Evolutionary conservation across 1,140 invertebrate genomes (phyloP), one percentile per base, ranked within the genome.

Genomic region (Cydia amplana): DNA sequence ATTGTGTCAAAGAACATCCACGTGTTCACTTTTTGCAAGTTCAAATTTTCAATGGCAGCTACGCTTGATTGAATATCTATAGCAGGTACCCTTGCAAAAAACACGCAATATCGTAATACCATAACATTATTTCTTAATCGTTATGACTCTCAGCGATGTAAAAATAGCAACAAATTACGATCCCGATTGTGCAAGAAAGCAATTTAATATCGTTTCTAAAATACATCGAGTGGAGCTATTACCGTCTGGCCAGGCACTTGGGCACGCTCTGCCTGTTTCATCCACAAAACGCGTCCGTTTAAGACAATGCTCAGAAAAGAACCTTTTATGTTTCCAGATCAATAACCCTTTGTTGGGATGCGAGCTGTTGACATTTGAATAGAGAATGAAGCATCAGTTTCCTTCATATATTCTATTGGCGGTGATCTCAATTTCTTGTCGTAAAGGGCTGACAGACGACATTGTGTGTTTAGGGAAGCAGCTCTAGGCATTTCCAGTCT

Each of bases 321-420:
- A 83, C 76, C 84, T 86, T 85, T 88, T 83, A 83, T 87, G 86
- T 82, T 87, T 85, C 81, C 80, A 83, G 87, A 91, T 87, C 87
- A 87, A 91, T 91, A 88, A 87, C 87, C 88, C 79, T 85, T 85
- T 77, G 81, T 85, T 84, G 74, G 77, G 78, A 83, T 80, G 82
- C 79, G 78, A 85, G 80, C 77, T 80, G 84, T 83, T 89, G 87
- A 87, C 86, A 89, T 81, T 67, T 80, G 81, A 83, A 82, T 80
- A 74, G 79, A 78, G 76, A 80, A 79, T 79, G 79, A 75, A 80
- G 75, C 76, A 78, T 78, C 79, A 78, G 78, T 83, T 84, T 82
- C 80, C 78, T 76, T 78, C 78, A 60, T 77, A 74, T 64, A 79
- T 75, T 74, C 75, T 74, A 83, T 83, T 81, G 79, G 82, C 65